These are phyloP conservation scores for Pituophis catenifer DNA, from an alignment of 2,113 vertebrate genomes.

Conservation along the genomic window DNA sequence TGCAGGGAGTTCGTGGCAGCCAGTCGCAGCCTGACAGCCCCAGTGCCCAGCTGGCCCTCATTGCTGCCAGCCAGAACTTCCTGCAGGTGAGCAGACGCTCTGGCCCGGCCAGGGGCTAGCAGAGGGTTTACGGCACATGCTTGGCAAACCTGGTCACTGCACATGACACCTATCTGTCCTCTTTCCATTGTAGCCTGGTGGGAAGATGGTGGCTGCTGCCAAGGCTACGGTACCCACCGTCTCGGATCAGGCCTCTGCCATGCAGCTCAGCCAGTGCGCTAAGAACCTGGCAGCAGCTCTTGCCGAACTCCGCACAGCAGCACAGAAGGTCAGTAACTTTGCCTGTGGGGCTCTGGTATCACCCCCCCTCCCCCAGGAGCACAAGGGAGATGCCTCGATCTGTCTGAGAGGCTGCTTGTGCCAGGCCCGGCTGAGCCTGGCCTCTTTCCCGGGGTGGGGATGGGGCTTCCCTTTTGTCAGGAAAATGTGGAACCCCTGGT, in stretches of 20 bases:
- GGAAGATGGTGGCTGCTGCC: conserved; percentile 94
- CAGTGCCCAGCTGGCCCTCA: conserved; percentile 92
- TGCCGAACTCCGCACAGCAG: conserved; percentile 88
- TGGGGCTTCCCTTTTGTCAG: background rate
- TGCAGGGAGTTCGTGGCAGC: conserved; percentile 92
- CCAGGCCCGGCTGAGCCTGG: background rate
- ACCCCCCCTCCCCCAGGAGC: background rate
- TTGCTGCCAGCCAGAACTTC: conserved; percentile 94
- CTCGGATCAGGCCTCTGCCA: conserved; percentile 90
- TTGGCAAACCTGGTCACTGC: fast-evolving
- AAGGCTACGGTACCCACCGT: conserved; percentile 93
- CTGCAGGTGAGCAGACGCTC: conserved; percentile 77
- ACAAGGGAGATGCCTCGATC: background rate
- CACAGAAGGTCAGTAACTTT: conserved; percentile 83
- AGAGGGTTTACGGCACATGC: background rate
- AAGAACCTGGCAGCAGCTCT: conserved; percentile 90
- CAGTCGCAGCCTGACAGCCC: conserved; percentile 94
- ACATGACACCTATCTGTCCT: background rate
- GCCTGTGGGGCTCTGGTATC: too few species aligned
- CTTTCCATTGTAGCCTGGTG: conserved; percentile 77
- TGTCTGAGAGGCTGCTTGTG: background rate
- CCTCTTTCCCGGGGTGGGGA: background rate
- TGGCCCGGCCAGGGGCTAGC: background rate
- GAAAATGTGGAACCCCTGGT: background rate
- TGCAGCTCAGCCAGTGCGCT: conserved; percentile 97